Evolutionary conservation across 2,888 invertebrate genomes (phyloP), one percentile per base, ranked within the genome.

Genomic region (Dinocampus coccinellae): DNA sequence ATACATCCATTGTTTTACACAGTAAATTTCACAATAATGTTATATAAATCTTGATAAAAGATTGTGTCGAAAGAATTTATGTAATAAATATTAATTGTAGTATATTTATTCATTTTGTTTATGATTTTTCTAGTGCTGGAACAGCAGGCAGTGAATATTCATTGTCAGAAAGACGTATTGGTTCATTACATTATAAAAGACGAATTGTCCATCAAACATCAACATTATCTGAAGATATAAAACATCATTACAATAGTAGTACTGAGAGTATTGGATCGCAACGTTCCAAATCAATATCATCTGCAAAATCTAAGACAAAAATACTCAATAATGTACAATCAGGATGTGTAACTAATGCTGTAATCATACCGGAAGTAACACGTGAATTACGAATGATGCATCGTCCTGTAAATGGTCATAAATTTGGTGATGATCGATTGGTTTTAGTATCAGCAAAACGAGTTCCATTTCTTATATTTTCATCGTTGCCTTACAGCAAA

Each of bases 391-490:
- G 88, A 73, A 84, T 89, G 74, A 82, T 89, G 79, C 87, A 88
- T 72, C 89, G 90, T 75, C 90, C 91, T 16, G 89, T 89, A 29
- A 92, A 91, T 87, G 91, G 91, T 75, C 92, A 92, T 75, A 91
- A 91, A 78, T 93, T 94, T 82, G 92, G 90, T 83, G 93, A 95
- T 87, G 95, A 95, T 84, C 91, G 97, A 81, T 90, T 97, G 76
- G 93, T 95, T 70, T 90, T 97, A 88, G 92, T 95, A 47, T 93
- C 95, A 64, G 89, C 92, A 6, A 92, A 92, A 80, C 93, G 93
- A 81, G 92, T 93, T 70, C 97, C 97, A 39, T 94, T 97, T 88
- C 90, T 94, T 79, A 90, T 97, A 74, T 97, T 94, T 87, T 97
- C 97, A 47, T 92, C 95, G 69, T 91, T 97, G 84, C 96, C 97